A percentile compares a stretch with the other conserved stretches of the same genome.
These are phyloP conservation scores for Gopherus flavomarginatus DNA, from an alignment of 2,113 vertebrate species.

Conservation along the genomic window DNA sequence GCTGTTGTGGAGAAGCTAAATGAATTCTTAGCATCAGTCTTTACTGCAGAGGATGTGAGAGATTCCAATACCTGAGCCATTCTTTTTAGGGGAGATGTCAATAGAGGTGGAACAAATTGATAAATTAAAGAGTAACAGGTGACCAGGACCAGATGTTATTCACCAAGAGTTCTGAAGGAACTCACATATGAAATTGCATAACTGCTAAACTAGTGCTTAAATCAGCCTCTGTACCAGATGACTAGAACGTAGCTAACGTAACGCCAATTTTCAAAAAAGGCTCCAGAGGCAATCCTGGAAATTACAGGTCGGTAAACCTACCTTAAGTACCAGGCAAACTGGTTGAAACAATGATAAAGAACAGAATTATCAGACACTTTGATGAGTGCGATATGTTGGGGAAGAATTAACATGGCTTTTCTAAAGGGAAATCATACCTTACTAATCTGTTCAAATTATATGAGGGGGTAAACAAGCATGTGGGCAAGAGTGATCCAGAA, in stretches of 20 bases:
- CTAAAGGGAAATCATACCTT: too few relatives aligned
- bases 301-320: too few relatives aligned
- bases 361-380: not conserved
- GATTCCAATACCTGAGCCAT: not conserved
- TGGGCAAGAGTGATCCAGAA: too few relatives aligned
- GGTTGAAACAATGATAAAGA: too few relatives aligned
- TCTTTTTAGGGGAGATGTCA: not conserved
- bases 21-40: not conserved
- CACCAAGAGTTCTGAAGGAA: not conserved
- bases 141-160: not conserved
- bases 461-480: too few relatives aligned
- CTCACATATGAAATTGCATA: not conserved
- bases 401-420: not conserved
- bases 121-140: not conserved
- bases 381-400: not conserved
- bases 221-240: not conserved
- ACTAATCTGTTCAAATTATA: too few relatives aligned
- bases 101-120: not conserved
- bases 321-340: too few relatives aligned
- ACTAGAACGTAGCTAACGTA: too few relatives aligned
- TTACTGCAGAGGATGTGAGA: not conserved
- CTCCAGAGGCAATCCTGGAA: too few relatives aligned
- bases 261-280: too few relatives aligned
- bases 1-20: not conserved
- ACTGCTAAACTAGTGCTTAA: not conserved